These are phyloP conservation scores for Clostera curtula DNA, from an alignment of 2,888 invertebrate genomes.

Conservation along the genomic window DNA sequence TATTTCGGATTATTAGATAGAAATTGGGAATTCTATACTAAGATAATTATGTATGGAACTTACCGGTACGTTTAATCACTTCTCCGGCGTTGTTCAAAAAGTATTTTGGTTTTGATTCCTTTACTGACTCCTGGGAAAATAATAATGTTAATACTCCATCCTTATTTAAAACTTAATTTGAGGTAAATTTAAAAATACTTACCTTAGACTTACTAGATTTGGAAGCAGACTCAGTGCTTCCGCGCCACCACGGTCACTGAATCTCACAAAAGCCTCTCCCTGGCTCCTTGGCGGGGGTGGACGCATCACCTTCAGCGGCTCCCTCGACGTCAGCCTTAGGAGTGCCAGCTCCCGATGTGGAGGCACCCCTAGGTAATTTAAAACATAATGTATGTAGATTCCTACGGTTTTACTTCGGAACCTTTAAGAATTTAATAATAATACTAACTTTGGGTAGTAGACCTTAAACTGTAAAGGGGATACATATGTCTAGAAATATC, in stretches of 20 bases:
- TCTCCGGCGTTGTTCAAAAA: conserved; percentile 70
- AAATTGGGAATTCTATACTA: too few relatives aligned
- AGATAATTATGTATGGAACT: too few relatives aligned
- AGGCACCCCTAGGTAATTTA: conserved; percentile 45
- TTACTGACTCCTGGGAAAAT: conserved; percentile 55
- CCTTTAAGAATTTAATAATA: too few relatives aligned
- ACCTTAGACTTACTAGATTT: conserved; percentile 71
- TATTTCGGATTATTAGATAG: too few relatives aligned
- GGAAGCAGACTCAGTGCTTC: conserved; percentile 73
- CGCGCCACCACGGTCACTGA: conserved; percentile 77
- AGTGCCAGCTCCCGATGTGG: conserved; percentile 45
- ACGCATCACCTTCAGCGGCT: conserved; percentile 43
- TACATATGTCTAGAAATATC: too few relatives aligned
- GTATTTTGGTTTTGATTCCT: conserved; percentile 64
- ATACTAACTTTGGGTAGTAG: too few relatives aligned
- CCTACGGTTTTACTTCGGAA: too few relatives aligned
- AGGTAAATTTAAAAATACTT: background rate
- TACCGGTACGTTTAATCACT: conserved; percentile 66
- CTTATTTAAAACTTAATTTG: background rate
- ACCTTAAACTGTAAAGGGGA: too few relatives aligned
- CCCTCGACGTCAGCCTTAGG: conserved; percentile 54
- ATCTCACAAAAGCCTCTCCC: conserved; percentile 74
- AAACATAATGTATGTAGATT: too few relatives aligned
- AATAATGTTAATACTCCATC: background rate
- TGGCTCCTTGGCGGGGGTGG: conserved; percentile 65